Conservation (phyloP, 2,113 vertebrate genomes). For the Riparia riparia region DNA sequence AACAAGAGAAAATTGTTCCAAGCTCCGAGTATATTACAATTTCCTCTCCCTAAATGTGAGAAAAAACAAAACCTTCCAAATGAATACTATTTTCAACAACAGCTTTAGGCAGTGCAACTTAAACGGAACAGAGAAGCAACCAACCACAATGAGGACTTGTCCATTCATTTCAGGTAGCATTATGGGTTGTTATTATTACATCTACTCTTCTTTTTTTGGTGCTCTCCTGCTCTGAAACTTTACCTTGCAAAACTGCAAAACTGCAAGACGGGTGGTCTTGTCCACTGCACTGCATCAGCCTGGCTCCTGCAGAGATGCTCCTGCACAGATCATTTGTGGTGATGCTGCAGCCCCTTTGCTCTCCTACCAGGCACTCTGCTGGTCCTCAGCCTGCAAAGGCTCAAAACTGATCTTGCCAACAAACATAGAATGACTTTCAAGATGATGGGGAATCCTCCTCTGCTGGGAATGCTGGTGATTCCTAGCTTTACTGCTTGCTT, state of each 20-base stretch:
- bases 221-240: not conserved
- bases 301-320: not conserved
- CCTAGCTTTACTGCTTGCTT: not conserved
- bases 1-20: slow-evolving; percentile 9
- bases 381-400: not conserved
- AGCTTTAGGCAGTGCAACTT: not conserved
- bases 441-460: not conserved
- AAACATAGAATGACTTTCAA: not conserved
- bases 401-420: not conserved
- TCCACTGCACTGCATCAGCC: not conserved
- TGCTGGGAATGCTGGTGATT: not conserved
- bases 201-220: not conserved
- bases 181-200: not conserved
- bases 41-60: not conserved
- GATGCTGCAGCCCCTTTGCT: not conserved
- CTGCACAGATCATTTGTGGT: fast-evolving
- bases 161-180: not conserved
- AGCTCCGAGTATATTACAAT: not conserved
- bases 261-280: not conserved
- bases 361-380: not conserved
- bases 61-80: not conserved
- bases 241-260: not conserved
- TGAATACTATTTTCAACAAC: not conserved
- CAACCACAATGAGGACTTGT: not conserved
- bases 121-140: not conserved